Base-by-base conservation (phyloP, 2,113 vertebrate genomes). In the Melanerpes formicivorus region DNA sequence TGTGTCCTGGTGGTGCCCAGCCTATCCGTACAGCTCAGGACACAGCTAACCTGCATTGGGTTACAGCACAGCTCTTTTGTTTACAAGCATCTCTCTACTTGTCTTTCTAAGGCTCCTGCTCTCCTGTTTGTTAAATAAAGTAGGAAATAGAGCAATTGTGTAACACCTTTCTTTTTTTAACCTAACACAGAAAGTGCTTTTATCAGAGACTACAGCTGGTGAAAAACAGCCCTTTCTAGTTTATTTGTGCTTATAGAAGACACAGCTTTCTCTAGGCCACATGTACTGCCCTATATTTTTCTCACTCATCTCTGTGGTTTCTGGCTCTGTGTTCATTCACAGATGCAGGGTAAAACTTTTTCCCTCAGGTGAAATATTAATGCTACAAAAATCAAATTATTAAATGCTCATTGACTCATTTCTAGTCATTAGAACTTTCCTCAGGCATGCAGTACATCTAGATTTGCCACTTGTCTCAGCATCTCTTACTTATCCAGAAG, bases 141-240 rank as follows among this genome's bases (percentile, higher is more conserved):
- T 84, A 73, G 22, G 70, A 92, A 93, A 90, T 63, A 88, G 90
- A 95, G 70, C 91, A 91, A 91, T 95, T 93, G 93, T 88, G 80
- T 94, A 95, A 94, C 87, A 84, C 90, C 69, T 93, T 80, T 65
- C 65, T 90, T 87, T 95, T 94, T 94, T 93, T 88, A 83, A 93
- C 80, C 82, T 79, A 77, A 95, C 82, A 94, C 91, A 90, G 73
- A 91, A 90, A 80, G 84, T 50, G 70, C 70, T 90, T 90, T 92
- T 93, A 93, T 81, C 80, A 72, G 63, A 63, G 58, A 42, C 18
- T 10, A 10, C 17, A 13, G 17, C 58, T 76, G 84, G 27, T 63
- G 55, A 72, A 73, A 91, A 93, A 62, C 54, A 92, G 73, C 58
- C 34, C 37, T 58, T 84, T 84, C 80, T 93, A 55, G 18, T 84